phyloP scores from a whole-genome alignment of 1,140 invertebrate genomes.

The Drosophila pachea region DNA sequence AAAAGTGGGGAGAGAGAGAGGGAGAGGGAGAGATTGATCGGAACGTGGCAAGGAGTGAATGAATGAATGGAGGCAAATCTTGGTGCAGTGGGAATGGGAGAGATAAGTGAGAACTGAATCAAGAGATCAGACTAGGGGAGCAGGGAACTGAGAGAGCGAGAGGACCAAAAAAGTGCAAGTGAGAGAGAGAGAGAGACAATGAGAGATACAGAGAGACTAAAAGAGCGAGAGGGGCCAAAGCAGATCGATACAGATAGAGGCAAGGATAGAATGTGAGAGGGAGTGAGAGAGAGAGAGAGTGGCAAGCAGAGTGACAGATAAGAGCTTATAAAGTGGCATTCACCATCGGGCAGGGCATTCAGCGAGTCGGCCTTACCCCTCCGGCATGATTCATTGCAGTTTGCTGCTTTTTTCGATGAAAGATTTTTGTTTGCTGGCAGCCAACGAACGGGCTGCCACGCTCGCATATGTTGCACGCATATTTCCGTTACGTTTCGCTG shows the following conservation, averaged over 20 bases:
- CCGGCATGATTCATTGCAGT: neutral
- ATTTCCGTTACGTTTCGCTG: constrained; percentile 61
- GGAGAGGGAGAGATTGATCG: no score
- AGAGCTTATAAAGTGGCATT: neutral
- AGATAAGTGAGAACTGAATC: no score
- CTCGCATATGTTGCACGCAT: constrained; percentile 61
- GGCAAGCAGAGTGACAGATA: neutral
- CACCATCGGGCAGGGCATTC: neutral
- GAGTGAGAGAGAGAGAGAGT: neutral
- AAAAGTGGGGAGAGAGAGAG: no score
- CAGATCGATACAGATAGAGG: neutral
- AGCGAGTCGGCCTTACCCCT: neutral
- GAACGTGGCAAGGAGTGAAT: no score
- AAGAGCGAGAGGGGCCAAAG: neutral
- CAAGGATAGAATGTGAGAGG: neutral
- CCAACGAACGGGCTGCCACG: neutral
- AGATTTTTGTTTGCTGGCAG: constrained; percentile 38
- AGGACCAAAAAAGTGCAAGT: neutral
- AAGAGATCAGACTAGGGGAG: no score
- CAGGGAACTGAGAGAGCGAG: no score
- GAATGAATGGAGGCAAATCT: no score
- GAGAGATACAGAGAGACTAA: neutral
- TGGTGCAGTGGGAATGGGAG: no score
- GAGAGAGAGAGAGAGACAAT: neutral
- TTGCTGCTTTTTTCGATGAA: constrained; percentile 2